These are phyloP conservation scores for Bellardia pandia DNA, from an alignment of 2,888 invertebrate species.

Conservation along the genomic window DNA sequence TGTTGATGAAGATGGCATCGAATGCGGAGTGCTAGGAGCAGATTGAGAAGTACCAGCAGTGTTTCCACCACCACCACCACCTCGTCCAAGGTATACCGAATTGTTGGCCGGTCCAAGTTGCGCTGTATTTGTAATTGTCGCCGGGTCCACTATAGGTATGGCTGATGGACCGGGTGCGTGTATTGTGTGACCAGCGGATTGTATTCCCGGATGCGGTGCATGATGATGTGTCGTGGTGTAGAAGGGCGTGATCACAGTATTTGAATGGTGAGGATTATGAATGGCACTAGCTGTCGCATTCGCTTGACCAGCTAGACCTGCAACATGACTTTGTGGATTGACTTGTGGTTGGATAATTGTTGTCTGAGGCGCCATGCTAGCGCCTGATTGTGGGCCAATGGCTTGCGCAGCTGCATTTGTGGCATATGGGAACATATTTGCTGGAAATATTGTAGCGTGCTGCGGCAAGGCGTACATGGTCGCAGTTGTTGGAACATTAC, in stretches of 20 bases:
- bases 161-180: slow-evolving; percentile 78
- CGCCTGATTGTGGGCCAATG: slow-evolving; percentile 75
- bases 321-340: slow-evolving; percentile 72
- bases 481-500: slow-evolving; percentile 76
- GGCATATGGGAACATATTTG: slow-evolving; percentile 83
- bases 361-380: slow-evolving; percentile 75
- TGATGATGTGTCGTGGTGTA: slow-evolving; percentile 75
- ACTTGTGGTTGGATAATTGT: slow-evolving; percentile 61
- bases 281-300: slow-evolving; percentile 75
- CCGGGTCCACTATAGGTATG: slow-evolving; percentile 75
- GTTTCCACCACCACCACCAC: slow-evolving; percentile 60
- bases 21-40: slow-evolving; percentile 83
- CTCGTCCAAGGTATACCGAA: slow-evolving; percentile 46
- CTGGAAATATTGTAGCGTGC: slow-evolving; percentile 82
- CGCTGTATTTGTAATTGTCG: slow-evolving; percentile 69
- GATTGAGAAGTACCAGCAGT: slow-evolving; percentile 81
- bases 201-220: slow-evolving; percentile 71
- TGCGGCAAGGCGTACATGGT: slow-evolving; percentile 83
- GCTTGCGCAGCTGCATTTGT: slow-evolving; percentile 77
- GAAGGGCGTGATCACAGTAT: slow-evolving; percentile 82
- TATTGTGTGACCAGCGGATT: slow-evolving; percentile 72
- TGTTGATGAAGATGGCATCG: slow-evolving; percentile 74
- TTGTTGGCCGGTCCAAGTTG: slow-evolving; percentile 50
- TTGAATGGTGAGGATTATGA: slow-evolving; percentile 80
- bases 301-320: slow-evolving; percentile 47